These are phyloP conservation scores for Rhynchomys soricoides DNA, from an alignment of 2,113 vertebrate genomes.

Conservation along the genomic window DNA sequence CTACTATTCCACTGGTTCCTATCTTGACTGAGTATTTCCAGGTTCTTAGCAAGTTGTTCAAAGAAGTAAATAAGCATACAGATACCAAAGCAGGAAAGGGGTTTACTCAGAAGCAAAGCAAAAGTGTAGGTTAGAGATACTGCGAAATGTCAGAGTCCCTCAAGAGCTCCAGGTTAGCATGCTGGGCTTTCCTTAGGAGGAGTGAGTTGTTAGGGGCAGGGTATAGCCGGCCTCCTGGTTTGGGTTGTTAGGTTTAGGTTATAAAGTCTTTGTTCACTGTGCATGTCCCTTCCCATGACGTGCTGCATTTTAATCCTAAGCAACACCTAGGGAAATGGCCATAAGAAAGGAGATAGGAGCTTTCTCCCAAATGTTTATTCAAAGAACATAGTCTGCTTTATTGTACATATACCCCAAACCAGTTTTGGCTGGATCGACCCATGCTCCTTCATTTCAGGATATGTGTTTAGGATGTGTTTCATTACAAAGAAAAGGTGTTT, in stretches of 20 bases:
- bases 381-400: not conserved
- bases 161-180: not conserved
- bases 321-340: not conserved
- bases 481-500: not conserved
- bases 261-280: not conserved
- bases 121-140: not conserved
- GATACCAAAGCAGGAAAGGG: not conserved
- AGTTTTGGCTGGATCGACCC: not conserved
- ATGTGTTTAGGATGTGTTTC: not conserved
- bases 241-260: not conserved
- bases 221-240: not conserved
- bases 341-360: not conserved
- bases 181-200: not conserved
- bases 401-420: not conserved
- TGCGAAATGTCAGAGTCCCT: not conserved
- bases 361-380: not conserved
- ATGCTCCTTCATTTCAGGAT: not conserved
- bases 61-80: not conserved
- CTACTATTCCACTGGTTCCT: not conserved
- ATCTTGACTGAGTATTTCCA: not conserved
- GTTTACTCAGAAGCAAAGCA: not conserved
- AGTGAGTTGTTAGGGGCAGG: not conserved
- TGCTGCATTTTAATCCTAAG: not conserved
- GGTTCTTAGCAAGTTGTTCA: not conserved
- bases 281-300: not conserved